Percentiles rank a stretch among this genome's conserved stretches.
These are phyloP conservation scores for Zosterops pallidus DNA, from an alignment of 2,113 vertebrate species.

Conservation along the genomic window DNA sequence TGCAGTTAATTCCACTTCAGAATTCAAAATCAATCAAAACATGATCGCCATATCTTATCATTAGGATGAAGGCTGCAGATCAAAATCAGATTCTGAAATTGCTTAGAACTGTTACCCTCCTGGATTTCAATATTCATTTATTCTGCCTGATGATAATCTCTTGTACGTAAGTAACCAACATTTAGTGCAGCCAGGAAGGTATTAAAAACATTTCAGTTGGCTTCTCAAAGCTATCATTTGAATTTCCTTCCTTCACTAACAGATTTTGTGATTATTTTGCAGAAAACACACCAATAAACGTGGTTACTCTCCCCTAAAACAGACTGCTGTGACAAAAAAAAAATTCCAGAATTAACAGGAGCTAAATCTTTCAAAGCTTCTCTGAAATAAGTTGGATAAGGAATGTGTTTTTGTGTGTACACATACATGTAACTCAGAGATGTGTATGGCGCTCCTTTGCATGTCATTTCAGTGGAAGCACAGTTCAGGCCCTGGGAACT, in stretches of 20 bases:
- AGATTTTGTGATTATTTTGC: background rate
- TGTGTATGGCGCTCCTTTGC: rapidly evolving
- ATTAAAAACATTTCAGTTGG: background rate
- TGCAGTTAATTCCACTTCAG: background rate
- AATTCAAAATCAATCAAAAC: rapidly evolving
- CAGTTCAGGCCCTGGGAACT: background rate
- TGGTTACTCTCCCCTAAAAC: background rate
- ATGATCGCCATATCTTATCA: rapidly evolving
- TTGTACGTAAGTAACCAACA: background rate
- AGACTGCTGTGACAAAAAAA: background rate
- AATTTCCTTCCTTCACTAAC: background rate
- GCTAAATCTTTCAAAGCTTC: background rate
- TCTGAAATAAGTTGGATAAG: background rate
- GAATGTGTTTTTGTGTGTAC: rapidly evolving
- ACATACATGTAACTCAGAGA: rapidly evolving
- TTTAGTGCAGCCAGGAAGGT: background rate
- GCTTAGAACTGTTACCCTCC: rapidly evolving
- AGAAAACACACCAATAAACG: background rate
- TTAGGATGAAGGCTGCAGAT: background rate
- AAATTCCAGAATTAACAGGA: rapidly evolving
- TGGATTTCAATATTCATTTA: background rate
- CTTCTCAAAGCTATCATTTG: background rate
- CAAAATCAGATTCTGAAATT: background rate
- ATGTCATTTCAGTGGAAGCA: rapidly evolving
- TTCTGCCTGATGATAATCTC: background rate